phyloP scores from a whole-genome alignment of 2,113 vertebrate species.

The Crocuta crocuta region DNA sequence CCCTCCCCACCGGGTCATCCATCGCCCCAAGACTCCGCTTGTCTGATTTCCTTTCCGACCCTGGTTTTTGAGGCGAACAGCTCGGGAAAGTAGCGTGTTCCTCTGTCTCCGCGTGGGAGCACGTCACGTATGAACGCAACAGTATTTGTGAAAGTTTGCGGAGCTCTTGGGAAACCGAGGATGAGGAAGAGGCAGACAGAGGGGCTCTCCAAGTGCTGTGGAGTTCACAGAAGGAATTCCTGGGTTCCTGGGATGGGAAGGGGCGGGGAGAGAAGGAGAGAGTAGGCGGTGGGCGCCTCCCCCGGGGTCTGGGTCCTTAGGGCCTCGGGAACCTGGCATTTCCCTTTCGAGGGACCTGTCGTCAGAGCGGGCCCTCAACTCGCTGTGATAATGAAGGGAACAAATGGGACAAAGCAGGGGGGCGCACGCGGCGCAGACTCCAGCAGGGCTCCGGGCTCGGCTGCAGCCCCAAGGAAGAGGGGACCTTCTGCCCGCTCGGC shows the following conservation, averaged over 20 bases:
- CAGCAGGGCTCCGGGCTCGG: background rate
- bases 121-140: background rate
- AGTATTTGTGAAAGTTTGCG: slow-evolving; percentile 69
- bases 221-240: background rate
- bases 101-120: background rate
- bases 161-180: slow-evolving; percentile 37
- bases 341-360: background rate
- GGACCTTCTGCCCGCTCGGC: background rate
- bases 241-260: background rate
- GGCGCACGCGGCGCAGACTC: background rate
- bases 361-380: background rate
- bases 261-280: background rate
- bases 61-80: background rate
- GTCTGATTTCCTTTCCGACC: background rate
- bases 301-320: background rate
- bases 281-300: background rate
- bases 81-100: background rate
- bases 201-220: background rate
- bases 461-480: background rate
- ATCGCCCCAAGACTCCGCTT: background rate
- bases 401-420: slow-evolving; percentile 68
- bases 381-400: background rate
- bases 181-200: background rate
- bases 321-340: background rate
- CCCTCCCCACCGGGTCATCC: rapidly evolving